Conservation (phyloP, 2,888 invertebrate species). For the Cetonia aurata region DNA sequence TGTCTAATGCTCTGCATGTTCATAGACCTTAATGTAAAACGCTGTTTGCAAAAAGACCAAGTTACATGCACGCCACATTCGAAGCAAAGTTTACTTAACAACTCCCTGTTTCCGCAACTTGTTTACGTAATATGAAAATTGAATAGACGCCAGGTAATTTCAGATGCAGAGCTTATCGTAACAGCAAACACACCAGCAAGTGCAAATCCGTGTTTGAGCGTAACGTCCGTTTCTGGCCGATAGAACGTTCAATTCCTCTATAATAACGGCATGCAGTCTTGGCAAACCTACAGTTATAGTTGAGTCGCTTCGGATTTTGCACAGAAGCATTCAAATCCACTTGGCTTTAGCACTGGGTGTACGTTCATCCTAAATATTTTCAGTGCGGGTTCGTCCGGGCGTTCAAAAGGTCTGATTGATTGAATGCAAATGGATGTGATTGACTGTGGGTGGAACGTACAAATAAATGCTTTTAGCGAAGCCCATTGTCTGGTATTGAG, state of each 20-base stretch:
- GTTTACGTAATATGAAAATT: too few species aligned
- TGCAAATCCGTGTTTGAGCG: too few species aligned
- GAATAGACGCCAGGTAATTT: too few species aligned
- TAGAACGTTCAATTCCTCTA: conserved; percentile 9
- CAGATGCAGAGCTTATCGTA: too few species aligned
- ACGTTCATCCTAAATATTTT: background rate
- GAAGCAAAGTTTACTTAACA: too few species aligned
- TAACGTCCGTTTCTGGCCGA: background rate
- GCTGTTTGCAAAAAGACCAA: too few species aligned
- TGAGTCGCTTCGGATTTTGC: background rate
- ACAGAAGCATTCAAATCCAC: background rate
- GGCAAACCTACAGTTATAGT: conserved; percentile 6
- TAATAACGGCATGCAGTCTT: conserved; percentile 11
- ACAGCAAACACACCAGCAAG: too few species aligned
- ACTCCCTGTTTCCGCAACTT: too few species aligned
- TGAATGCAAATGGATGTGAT: background rate
- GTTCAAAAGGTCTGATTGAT: background rate
- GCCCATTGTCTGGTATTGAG: too few species aligned
- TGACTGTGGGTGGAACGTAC: background rate
- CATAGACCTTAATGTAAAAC: too few species aligned
- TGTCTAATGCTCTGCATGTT: too few species aligned
- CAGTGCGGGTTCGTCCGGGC: background rate
- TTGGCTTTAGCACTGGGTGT: background rate
- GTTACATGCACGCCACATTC: too few species aligned
- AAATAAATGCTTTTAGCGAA: conserved; percentile 3